Evolutionary conservation across 1,140 invertebrate species (phyloP), one percentile per base, ranked within the genome.

Genomic region (Trachymyrmex septentrionalis): DNA sequence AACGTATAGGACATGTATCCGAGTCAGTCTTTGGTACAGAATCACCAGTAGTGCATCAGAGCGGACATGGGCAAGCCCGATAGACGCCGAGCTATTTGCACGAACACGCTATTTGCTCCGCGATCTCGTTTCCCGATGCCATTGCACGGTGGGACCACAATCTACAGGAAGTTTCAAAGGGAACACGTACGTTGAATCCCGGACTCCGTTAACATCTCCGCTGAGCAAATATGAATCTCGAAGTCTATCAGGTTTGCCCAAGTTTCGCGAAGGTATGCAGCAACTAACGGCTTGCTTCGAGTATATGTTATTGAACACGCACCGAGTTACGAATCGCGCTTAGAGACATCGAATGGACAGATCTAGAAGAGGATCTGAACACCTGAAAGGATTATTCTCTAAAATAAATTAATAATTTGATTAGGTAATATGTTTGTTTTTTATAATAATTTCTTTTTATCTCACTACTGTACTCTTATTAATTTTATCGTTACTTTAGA

Each of bases 101-200:
- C 77, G 48, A 80, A 67, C 48, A 55, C 61, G 30, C 61, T 80
- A 80, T 80, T 80, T 80, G 77, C 77, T 55, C 14, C 63, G 44
- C 48, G 27, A 80, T 80, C 77, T 67, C 63, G 77, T 80, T 80
- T 80, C 59, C 30, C 24, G 57, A 27, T 24, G 59, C 44, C 19
- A 34, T 80, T 64, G 76, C 59, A 30, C 61, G 48, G 44, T 16
- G 48, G n/a, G 44, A 82, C 78, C 53, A 48, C 5, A 10, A 34
- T n/a, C 78, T 82, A 82, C 53, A 82, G 78, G 53, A 48, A 55
- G 66, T 50, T 82, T 82, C 78, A 82, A 82, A 82, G 53, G 50
- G 16, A 82, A 16, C 24, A 10, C 12, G 71, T 57, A 81, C 34
- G 34, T 44, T n/a, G 21, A 19, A 16, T 9, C 24, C 21, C 16